Conservation (phyloP, 2,113 vertebrate species). For the Raja brachyura region DNA sequence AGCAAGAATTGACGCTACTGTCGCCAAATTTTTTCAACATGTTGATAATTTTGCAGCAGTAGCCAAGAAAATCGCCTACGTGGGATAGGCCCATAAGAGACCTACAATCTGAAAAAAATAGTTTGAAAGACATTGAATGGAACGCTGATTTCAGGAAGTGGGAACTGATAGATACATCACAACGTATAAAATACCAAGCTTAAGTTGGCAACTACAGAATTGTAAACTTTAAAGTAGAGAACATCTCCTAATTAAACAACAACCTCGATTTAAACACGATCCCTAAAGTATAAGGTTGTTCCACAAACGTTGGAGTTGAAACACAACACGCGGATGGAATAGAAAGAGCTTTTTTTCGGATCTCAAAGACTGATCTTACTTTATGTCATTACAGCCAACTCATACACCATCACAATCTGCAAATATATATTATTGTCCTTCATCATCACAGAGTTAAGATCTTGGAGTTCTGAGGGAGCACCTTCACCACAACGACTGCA, state of each 20-base stretch:
- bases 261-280: not conserved
- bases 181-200: not conserved
- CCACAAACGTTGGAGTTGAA: not conserved
- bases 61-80: too few species aligned
- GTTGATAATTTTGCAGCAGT: too few species aligned
- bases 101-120: not conserved
- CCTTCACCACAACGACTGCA: too few species aligned
- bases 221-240: not conserved
- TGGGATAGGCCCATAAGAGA: not conserved
- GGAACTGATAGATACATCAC: not conserved
- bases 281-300: not conserved
- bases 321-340: not conserved
- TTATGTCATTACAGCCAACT: too few species aligned
- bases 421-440: too few species aligned
- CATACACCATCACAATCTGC: too few species aligned
- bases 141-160: not conserved
- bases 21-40: too few species aligned
- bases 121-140: not conserved
- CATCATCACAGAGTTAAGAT: too few species aligned
- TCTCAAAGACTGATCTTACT: too few species aligned
- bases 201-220: not conserved
- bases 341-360: not conserved
- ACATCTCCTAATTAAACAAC: not conserved
- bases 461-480: too few species aligned
- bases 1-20: too few species aligned